Conservation (phyloP, 2,113 vertebrate genomes). For the Dryoscopus gambensis region DNA sequence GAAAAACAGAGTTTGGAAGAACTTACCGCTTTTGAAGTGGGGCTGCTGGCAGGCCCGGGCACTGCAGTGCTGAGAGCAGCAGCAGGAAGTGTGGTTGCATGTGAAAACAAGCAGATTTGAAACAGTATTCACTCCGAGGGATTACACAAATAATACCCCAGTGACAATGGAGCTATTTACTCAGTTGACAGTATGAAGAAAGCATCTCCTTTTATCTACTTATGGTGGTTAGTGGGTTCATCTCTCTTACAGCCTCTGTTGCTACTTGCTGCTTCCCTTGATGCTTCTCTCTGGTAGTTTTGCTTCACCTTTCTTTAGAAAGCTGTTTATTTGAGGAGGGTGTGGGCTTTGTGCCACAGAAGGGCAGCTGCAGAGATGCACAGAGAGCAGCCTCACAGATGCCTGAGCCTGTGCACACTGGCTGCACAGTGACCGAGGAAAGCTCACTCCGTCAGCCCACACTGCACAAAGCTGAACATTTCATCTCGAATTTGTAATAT, state of each 20-base stretch:
- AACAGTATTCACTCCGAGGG: slow-evolving; percentile 21
- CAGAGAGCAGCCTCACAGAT: neutral
- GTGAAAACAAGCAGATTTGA: slow-evolving; percentile 57
- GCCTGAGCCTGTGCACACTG: neutral
- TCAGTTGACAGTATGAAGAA: slow-evolving; percentile 34
- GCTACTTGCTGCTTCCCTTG: slow-evolving; percentile 25
- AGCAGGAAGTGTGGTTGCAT: slow-evolving; percentile 43
- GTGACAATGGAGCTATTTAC: slow-evolving; percentile 48
- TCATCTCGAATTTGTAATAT: neutral
- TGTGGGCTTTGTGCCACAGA: neutral
- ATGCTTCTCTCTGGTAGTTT: neutral
- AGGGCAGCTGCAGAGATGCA: neutral
- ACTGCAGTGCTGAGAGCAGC: neutral
- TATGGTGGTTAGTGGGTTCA: neutral
- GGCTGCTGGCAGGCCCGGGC: neutral
- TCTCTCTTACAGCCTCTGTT: slow-evolving; percentile 5
- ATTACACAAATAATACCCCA: slow-evolving; percentile 51
- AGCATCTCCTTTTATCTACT: slow-evolving; percentile 41
- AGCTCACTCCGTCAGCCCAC: neutral
- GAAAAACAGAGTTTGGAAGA: neutral
- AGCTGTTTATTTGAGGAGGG: slow-evolving; percentile 6
- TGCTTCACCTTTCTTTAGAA: slow-evolving; percentile 1
- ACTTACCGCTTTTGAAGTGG: neutral
- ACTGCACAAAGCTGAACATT: neutral
- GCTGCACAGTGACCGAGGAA: neutral